Evolutionary conservation across 2,888 invertebrate species (phyloP).

Genomic region (Acronicta alni): DNA sequence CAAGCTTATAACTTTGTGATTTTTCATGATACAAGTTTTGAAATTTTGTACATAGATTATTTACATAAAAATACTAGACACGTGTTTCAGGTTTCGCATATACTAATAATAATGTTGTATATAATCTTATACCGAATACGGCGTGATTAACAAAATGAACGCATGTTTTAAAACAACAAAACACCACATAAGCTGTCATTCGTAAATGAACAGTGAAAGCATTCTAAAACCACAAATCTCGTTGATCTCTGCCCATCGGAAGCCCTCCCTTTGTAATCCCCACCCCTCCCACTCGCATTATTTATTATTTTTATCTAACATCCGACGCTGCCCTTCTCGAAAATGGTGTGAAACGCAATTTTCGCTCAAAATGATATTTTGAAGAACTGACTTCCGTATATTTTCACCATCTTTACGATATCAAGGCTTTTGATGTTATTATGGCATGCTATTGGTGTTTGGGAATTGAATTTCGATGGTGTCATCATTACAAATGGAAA

Average conservation of each 20-base stretch:
- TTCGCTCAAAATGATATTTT: constrained; percentile 36
- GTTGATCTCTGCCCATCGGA: constrained; percentile 66
- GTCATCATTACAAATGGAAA: constrained; percentile 15
- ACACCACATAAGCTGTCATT: constrained; percentile 44
- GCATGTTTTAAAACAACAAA: constrained; percentile 31
- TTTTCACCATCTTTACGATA: constrained; percentile 28
- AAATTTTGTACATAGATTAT: too few relatives aligned
- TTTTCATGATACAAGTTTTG: too few relatives aligned
- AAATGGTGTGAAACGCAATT: constrained; percentile 48
- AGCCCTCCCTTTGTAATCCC: constrained; percentile 56
- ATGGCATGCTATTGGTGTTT: constrained; percentile 25
- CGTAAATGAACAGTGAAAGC: constrained; percentile 51
- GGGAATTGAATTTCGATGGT: constrained; percentile 26
- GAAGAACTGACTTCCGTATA: constrained; percentile 26
- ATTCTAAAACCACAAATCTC: constrained; percentile 57
- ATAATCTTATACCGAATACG: constrained; percentile 13
- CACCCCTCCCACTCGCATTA: constrained; percentile 59
- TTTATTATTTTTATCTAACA: constrained; percentile 69
- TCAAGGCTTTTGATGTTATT: constrained; percentile 13
- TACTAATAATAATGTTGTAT: too few relatives aligned
- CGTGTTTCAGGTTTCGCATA: too few relatives aligned
- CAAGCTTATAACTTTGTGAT: too few relatives aligned
- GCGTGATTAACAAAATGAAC: constrained; percentile 22
- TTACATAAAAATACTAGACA: too few relatives aligned
- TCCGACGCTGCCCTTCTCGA: constrained; percentile 36